Evolutionary conservation across 2,888 invertebrate genomes (phyloP).

Genomic region (Cephus runcator): DNA sequence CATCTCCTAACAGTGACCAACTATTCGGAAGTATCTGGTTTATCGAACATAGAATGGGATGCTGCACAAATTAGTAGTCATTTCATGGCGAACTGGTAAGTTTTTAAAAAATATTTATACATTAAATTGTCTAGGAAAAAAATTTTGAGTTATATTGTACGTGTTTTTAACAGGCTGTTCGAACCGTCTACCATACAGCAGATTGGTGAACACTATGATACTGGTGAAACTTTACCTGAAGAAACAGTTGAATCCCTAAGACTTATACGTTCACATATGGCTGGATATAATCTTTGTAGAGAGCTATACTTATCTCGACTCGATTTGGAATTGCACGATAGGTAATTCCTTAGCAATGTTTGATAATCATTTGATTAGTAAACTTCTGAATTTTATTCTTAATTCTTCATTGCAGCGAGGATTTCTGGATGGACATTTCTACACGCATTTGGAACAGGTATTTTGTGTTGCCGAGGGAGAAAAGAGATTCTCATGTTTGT

Average conservation of each 20-base stretch:
- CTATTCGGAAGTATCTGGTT: conserved; percentile 86
- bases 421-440: conserved; percentile 87
- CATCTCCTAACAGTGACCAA: conserved; percentile 85
- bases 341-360: conserved; percentile 54
- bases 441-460: conserved; percentile 84
- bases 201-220: conserved; percentile 81
- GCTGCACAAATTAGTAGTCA: conserved; percentile 85
- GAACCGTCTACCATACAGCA: conserved; percentile 70
- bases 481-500: conserved; percentile 86
- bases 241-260: conserved; percentile 74
- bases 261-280: conserved; percentile 77
- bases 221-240: conserved; percentile 77
- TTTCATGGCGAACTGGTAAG: conserved; percentile 81
- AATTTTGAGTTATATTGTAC: not conserved
- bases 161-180: conserved; percentile 66
- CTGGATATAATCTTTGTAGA: conserved; percentile 81
- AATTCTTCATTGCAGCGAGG: conserved; percentile 65
- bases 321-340: conserved; percentile 85
- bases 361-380: not conserved
- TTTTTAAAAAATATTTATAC: not conserved
- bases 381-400: conserved; percentile 13
- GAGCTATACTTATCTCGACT: conserved; percentile 85
- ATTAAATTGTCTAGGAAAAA: not conserved
- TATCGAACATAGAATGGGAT: conserved; percentile 94
- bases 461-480: conserved; percentile 79